Base-by-base conservation (phyloP, 2,888 invertebrate genomes). In the Xylocampa areola region DNA sequence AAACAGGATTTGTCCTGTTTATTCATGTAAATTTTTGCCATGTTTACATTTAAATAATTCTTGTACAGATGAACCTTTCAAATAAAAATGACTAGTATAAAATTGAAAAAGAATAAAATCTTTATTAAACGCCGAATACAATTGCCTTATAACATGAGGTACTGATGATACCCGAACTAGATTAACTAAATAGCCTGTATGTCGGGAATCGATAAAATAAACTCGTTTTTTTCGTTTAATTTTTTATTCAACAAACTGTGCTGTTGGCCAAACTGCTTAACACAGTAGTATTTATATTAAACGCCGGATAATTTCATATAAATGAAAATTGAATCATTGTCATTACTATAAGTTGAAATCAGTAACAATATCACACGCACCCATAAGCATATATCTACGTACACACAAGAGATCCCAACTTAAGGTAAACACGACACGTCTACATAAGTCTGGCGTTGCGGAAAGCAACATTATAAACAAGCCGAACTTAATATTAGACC, bases 401-500 rank as follows among this genome's bases (percentile, higher is more conserved):
- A 66, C 64, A 75, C 70, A 81, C 78, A 79, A 68, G 68, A 72
- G 62, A 74, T 73, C 60, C 54, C 52, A 81, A 81, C 68, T 81
- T 78, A 57, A 74, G 54, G 54, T 61, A 73, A 82, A 84, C 75
- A 78, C 76, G 62, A 65, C 64, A 68, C 79, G 75, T 81, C 75
- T 68, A 70, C 64, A 57, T 61, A 68, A 67, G 57, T 62, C 54
- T 54, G 54, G 57, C 36, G 58, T 63, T 60, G 61, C 5, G 64
- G 67, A 39, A 54, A 61, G 70, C 63, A 69, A 78, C 82, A 80
- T 81, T 86, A 86, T 86, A 86, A 86, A 86, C 86, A 85, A 82
- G 76, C 79, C 70, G 63, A 86, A 88, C 83, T 87, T 89, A 88
- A 89, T 89, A 89, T 89, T 84, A 87, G 86, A 87, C 89, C 88